phyloP scores from a whole-genome alignment of 2,113 vertebrate species.

The Leuciscus idus region DNA sequence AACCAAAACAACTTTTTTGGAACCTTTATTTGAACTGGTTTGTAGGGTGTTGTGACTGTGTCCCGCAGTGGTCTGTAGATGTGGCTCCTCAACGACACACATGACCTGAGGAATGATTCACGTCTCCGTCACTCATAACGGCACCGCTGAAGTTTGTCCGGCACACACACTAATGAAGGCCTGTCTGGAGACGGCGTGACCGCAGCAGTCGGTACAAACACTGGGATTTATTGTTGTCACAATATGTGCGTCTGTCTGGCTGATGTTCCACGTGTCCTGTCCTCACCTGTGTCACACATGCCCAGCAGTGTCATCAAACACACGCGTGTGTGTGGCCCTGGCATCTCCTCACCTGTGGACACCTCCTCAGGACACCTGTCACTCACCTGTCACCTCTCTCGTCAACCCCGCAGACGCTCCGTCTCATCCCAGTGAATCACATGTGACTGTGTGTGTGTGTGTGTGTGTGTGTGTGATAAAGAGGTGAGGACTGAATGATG shows the following conservation, averaged over 20 bases:
- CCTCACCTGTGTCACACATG: constrained; percentile 74
- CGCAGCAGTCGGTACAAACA: neutral
- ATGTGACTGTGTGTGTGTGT: neutral
- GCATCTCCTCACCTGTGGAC: constrained; percentile 75
- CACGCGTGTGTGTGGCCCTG: constrained; percentile 65
- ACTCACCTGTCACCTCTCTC: constrained; percentile 75
- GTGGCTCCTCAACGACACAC: neutral
- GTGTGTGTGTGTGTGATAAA: neutral
- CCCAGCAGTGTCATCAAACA: constrained; percentile 70
- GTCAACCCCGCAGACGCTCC: constrained; percentile 62
- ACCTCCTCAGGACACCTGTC: constrained; percentile 69
- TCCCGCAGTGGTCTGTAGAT: too few species aligned
- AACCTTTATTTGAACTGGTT: too few species aligned
- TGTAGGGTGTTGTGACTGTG: too few species aligned
- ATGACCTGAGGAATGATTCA: neutral
- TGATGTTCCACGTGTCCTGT: constrained; percentile 55
- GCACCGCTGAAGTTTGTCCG: neutral
- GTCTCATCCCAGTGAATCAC: constrained; percentile 49
- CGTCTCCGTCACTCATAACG: neutral
- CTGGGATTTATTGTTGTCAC: constrained; percentile 43
- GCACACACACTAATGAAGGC: neutral
- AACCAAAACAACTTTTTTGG: too few species aligned
- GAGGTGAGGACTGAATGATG: too few species aligned
- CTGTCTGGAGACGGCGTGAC: neutral
- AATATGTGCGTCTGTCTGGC: constrained; percentile 24